Base-by-base conservation (phyloP, 2,113 vertebrate genomes). In the Bubo bubo region DNA sequence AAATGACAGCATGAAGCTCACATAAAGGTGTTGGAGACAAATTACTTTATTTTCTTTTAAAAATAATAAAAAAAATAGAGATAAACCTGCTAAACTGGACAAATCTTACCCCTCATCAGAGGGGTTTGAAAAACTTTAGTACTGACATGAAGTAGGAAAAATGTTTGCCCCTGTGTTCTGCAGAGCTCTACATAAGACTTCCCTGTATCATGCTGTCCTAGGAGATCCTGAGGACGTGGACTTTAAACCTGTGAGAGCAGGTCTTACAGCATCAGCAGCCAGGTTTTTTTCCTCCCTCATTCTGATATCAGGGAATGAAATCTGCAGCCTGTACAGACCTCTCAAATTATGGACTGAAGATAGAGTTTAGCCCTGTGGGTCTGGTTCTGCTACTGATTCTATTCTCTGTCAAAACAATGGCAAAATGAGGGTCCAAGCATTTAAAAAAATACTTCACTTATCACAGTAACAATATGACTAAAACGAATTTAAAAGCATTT, bases 1-100 rank as follows among this genome's bases (percentile, higher is more conserved):
- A 68, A 95, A 86, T 88, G 27, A 95, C 73, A 88, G 41, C 55
- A 50, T 45, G 63, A 93, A 96, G 58, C 45, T 87, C 34, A 82
- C 74, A 45, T 15, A 63, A 60, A 90, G 11, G 3, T 26, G 90
- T 88, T 83, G 32, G 28, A 50, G 14, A 10, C 23, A 77, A 59
- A 30, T 66, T 39, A 28, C 22, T 58, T 8, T 13, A 26, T 15
- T 20, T 22, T 12, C n/a, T 9, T 8, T 32, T 64, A 10, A 37
- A 80, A 86, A 47, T 9, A 74, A 49, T 13, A 30, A 53, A 73
- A 73, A 49, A 39, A 32, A 5, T 12, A 68, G 17, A 72, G 19
- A 56, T 13, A 81, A 90, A 50, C 28, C 18, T 64, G 15, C 20
- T 34, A 53, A 74, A 52, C 9, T 56, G 49, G 27, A 60, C 23